Evolutionary conservation across 2,888 invertebrate genomes (phyloP).

Genomic region (Trachelus iudaicus): DNA sequence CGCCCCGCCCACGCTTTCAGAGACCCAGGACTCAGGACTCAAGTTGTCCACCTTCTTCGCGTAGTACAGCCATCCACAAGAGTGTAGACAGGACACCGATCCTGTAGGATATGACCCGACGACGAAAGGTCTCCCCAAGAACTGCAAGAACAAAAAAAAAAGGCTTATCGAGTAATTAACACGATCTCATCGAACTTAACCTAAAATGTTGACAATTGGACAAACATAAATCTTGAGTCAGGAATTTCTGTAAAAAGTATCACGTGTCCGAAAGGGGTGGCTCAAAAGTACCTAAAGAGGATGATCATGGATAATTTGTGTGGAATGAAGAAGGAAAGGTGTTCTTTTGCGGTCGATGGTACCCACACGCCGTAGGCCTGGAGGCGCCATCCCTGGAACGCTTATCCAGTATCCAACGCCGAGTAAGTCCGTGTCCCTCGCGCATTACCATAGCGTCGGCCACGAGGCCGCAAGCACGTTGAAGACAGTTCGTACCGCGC

Average conservation of each 20-base stretch:
- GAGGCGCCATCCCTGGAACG: constrained; percentile 61
- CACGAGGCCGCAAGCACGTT: constrained; percentile 32
- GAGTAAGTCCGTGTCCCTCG: constrained; percentile 51
- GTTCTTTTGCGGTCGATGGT: constrained; percentile 28
- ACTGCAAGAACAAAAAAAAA: too few relatives aligned
- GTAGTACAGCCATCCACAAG: constrained; percentile 58
- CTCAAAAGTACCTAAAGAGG: too few relatives aligned
- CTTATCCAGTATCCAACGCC: constrained; percentile 39
- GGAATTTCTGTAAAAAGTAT: too few relatives aligned
- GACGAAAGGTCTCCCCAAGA: background rate
- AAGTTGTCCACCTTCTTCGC: constrained; percentile 63
- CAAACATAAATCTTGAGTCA: too few relatives aligned
- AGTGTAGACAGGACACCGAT: constrained; percentile 30
- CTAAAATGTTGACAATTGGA: too few relatives aligned
- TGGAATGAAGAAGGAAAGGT: background rate
- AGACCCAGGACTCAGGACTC: constrained; percentile 61
- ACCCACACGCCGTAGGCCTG: constrained; percentile 41
- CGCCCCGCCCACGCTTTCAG: constrained; percentile 65
- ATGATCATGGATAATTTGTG: too few relatives aligned
- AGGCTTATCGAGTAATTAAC: too few relatives aligned
- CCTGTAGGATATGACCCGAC: background rate
- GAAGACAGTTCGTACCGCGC: constrained; percentile 38
- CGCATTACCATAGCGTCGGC: constrained; percentile 53
- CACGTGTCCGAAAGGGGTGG: too few relatives aligned
- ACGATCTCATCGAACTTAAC: too few relatives aligned